These are phyloP conservation scores for Phthorimaea operculella DNA, from an alignment of 1,140 invertebrate genomes.

Conservation along the genomic window DNA sequence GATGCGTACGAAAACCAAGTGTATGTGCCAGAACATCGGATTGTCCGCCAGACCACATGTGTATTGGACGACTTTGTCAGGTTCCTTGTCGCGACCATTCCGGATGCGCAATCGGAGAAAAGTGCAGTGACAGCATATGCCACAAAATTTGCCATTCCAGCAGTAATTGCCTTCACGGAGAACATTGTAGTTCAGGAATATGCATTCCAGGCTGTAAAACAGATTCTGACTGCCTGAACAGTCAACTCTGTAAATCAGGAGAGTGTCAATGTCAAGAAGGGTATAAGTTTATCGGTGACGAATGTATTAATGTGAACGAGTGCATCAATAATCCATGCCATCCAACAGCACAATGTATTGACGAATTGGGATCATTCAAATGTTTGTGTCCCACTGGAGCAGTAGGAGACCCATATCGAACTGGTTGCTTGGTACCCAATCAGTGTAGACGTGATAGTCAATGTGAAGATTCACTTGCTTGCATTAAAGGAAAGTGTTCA, in stretches of 20 bases:
- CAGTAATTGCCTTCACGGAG: conserved; percentile 88
- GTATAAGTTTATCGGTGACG: conserved; percentile 74
- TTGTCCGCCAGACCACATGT: conserved; percentile 79
- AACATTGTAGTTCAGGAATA: conserved; percentile 83
- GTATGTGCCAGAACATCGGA: conserved; percentile 73
- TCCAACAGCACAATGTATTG: conserved; percentile 79
- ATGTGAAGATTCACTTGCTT: conserved; percentile 79
- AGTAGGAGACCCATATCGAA: conserved; percentile 80
- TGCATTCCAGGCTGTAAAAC: conserved; percentile 86
- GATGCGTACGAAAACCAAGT: conserved; percentile 81
- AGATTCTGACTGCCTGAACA: conserved; percentile 81
- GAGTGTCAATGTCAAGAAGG: conserved; percentile 83
- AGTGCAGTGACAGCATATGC: conserved; percentile 82
- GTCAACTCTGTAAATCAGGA: conserved; percentile 82
- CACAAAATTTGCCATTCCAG: conserved; percentile 89
- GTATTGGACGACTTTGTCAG: conserved; percentile 79
- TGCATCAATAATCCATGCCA: conserved; percentile 85
- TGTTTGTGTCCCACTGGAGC: conserved; percentile 82
- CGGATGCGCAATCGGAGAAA: conserved; percentile 84
- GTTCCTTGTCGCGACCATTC: conserved; percentile 77
- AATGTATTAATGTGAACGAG: conserved; percentile 83
- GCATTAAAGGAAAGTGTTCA: conserved; percentile 77
- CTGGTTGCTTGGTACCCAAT: conserved; percentile 78
- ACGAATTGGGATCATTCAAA: conserved; percentile 81
- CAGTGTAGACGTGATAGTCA: conserved; percentile 76